These are phyloP conservation scores for Mycteria americana DNA, from an alignment of 2,797 vertebrate species.

Conservation along the genomic window DNA sequence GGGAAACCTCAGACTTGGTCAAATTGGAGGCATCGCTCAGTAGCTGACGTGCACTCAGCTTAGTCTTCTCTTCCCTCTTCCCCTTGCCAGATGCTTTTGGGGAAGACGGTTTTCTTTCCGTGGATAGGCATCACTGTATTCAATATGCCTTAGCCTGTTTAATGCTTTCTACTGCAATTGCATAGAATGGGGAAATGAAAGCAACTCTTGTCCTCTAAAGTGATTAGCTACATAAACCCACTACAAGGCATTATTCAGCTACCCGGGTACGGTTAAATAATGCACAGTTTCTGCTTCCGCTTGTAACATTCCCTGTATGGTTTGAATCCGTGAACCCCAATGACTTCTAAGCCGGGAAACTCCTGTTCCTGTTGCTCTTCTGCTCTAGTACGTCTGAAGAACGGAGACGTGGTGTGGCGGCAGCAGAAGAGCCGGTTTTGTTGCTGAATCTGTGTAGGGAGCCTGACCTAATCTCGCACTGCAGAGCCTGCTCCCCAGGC, in stretches of 20 bases:
- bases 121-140: neutral
- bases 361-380: neutral
- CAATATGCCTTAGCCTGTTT: neutral
- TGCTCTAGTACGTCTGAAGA: neutral
- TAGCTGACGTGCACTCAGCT: neutral
- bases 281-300: neutral
- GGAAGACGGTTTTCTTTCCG: neutral
- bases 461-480: neutral
- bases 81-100: neutral
- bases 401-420: neutral
- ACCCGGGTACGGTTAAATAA: neutral
- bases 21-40: neutral
- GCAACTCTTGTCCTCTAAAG: neutral
- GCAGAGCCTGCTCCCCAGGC: neutral
- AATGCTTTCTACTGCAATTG: neutral
- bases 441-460: neutral
- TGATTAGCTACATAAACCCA: neutral
- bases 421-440: neutral
- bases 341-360: neutral
- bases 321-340: neutral
- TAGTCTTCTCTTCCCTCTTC: neutral
- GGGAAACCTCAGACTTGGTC: neutral
- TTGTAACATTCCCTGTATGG: neutral
- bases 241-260: neutral
- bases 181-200: neutral